phyloP scores from a whole-genome alignment of 2,888 invertebrate species.

The Dynastes maya region DNA sequence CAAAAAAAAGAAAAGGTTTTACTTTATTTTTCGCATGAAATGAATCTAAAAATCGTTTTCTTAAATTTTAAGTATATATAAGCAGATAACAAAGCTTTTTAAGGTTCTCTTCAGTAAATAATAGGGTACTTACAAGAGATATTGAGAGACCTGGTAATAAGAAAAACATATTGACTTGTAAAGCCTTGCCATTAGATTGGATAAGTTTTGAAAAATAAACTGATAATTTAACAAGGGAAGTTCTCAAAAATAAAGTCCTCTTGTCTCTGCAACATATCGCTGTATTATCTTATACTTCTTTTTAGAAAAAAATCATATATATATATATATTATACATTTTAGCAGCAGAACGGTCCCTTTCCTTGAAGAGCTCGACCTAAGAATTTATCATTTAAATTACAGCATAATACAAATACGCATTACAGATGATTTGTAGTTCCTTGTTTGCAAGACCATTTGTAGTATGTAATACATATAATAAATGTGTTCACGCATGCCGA shows the following conservation, averaged over 20 bases:
- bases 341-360: conserved; percentile 1
- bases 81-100: too few relatives aligned
- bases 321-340: background rate
- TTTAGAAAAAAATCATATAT: background rate
- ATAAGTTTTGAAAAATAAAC: background rate
- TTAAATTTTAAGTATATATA: too few relatives aligned
- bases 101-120: too few relatives aligned
- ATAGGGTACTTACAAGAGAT: too few relatives aligned
- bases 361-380: conserved; percentile 48
- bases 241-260: background rate
- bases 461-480: conserved; percentile 63
- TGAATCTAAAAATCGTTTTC: too few relatives aligned
- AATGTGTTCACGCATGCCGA: conserved; percentile 60
- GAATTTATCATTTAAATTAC: conserved; percentile 62
- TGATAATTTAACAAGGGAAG: background rate
- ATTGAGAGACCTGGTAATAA: too few relatives aligned
- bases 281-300: too few relatives aligned
- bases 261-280: too few relatives aligned
- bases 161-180: too few relatives aligned
- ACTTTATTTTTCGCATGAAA: too few relatives aligned
- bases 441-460: conserved; percentile 63
- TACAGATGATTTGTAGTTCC: conserved; percentile 61
- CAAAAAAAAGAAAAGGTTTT: background rate
- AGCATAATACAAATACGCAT: conserved; percentile 61
- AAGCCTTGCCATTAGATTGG: background rate